Evolutionary conservation across 2,888 invertebrate species (phyloP).

Genomic region (Agonopterix heracliana): DNA sequence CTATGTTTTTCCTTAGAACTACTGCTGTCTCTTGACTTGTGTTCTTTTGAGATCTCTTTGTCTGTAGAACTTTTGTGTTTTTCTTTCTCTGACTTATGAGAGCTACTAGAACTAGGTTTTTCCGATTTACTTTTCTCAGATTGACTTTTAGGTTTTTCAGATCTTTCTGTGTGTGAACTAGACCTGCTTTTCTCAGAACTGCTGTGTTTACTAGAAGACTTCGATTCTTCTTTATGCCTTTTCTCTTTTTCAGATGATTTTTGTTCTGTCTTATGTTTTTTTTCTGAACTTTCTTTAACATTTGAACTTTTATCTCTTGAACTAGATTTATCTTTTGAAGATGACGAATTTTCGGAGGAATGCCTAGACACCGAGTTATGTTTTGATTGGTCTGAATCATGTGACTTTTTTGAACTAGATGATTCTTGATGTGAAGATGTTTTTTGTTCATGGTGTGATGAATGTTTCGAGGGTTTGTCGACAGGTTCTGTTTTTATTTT

Average conservation of each 20-base stretch:
- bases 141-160: conserved; percentile 16
- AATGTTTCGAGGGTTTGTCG: conserved; percentile 25
- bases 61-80: conserved; percentile 36
- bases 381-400: conserved; percentile 30
- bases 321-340: conserved; percentile 39
- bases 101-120: conserved; percentile 16
- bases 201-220: conserved; percentile 27
- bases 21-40: conserved; percentile 38
- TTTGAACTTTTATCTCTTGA: conserved; percentile 42
- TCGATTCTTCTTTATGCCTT: conserved; percentile 29
- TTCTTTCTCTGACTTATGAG: conserved; percentile 27
- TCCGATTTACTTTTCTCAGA: conserved; percentile 23
- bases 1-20: conserved; percentile 50
- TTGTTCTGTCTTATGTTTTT: conserved; percentile 37
- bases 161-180: conserved; percentile 4
- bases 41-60: conserved; percentile 27
- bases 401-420: conserved; percentile 30
- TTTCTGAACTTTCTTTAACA: conserved; percentile 41
- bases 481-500: conserved; percentile 44
- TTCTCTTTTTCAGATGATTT: conserved; percentile 37
- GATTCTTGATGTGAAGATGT: conserved; percentile 31
- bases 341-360: conserved; percentile 29
- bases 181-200: conserved; percentile 37
- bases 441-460: conserved; percentile 12
- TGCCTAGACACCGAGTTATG: conserved; percentile 34